Percentiles rank a stretch among this genome's conserved stretches.
These are phyloP conservation scores for Aythya baeri DNA, from an alignment of 2,113 vertebrate genomes.

Conservation along the genomic window DNA sequence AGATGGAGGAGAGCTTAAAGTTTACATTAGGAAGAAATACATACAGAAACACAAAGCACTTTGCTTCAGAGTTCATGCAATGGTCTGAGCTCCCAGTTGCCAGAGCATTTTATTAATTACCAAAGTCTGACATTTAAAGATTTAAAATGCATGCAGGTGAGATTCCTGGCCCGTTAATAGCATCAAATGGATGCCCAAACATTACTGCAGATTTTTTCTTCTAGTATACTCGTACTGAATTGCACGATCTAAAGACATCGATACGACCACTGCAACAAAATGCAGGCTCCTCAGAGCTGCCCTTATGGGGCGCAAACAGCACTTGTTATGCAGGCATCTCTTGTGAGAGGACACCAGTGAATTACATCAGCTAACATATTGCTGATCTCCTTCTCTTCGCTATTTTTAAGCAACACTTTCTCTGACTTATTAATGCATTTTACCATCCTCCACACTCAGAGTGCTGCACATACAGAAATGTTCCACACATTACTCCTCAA, in stretches of 20 bases:
- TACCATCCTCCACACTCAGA: neutral
- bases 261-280: neutral
- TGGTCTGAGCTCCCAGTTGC: neutral
- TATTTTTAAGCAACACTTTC: neutral
- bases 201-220: neutral
- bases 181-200: neutral
- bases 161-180: neutral
- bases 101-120: neutral
- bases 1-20: neutral
- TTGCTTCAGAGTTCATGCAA: neutral
- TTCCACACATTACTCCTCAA: neutral
- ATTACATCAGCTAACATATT: neutral
- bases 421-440: neutral
- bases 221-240: neutral
- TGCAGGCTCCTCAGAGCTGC: neutral
- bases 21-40: neutral
- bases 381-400: accelerated
- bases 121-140: neutral
- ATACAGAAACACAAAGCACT: neutral
- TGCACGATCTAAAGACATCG: neutral
- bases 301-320: accelerated
- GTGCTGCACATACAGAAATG: neutral
- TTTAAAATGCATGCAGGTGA: neutral
- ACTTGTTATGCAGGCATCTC: neutral
- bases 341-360: neutral